Conservation (phyloP, 2,797 vertebrate species). For the Myripristis jacobus region DNA sequence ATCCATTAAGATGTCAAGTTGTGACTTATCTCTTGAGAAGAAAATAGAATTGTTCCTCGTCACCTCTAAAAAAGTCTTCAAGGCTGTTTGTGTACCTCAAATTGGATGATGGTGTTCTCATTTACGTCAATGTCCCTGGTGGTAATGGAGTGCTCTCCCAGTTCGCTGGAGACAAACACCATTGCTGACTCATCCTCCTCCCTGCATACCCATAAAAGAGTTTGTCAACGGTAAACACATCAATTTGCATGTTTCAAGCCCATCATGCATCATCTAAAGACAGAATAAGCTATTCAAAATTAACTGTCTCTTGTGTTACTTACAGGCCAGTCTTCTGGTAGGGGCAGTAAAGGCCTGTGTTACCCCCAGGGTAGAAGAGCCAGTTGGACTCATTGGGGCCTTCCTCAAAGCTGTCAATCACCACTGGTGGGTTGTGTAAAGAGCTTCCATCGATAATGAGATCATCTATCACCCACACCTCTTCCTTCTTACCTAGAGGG, state of each 20-base stretch:
- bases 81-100: constrained; percentile 87
- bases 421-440: constrained; percentile 88
- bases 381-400: constrained; percentile 94
- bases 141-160: constrained; percentile 97
- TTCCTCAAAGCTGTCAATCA: constrained; percentile 94
- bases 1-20: constrained; percentile 5
- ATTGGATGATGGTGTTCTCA: constrained; percentile 97
- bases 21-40: constrained; percentile 9
- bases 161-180: constrained; percentile 97
- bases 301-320: constrained; percentile 66
- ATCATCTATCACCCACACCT: constrained; percentile 98
- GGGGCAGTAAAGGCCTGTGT: constrained; percentile 95
- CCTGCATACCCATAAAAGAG: constrained; percentile 73
- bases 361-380: constrained; percentile 98
- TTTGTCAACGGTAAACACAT: constrained; percentile 30
- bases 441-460: constrained; percentile 96
- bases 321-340: constrained; percentile 95
- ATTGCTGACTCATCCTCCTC: constrained; percentile 96
- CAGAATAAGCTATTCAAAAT: constrained; percentile 12
- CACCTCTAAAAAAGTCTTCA: constrained; percentile 29
- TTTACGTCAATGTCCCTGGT: constrained; percentile 95
- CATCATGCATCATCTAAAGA: not conserved
- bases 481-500: constrained; percentile 94
- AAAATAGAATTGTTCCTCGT: constrained; percentile 16
- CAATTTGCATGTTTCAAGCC: not conserved